Percentiles rank a stretch among this genome's conserved stretches.
These are phyloP conservation scores for Microtus oregoni DNA, from an alignment of 2,113 vertebrate species.

Conservation along the genomic window DNA sequence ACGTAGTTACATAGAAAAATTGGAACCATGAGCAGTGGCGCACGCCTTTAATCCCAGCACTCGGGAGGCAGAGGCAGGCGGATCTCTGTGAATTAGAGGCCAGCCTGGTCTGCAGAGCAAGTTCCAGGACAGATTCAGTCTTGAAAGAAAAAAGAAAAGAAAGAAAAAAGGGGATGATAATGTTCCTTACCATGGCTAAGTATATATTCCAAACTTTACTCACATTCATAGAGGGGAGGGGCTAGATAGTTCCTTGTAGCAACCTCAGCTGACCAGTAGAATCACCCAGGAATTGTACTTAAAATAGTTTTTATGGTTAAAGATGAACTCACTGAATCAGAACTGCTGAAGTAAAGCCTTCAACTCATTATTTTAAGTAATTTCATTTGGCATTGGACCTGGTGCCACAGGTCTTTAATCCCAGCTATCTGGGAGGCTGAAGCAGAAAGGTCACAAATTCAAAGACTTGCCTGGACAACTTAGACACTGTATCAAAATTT, in stretches of 20 bases:
- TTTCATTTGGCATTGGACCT: not conserved
- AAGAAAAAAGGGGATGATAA: not conserved
- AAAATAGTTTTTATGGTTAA: conserved; percentile 18
- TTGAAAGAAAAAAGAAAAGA: too few relatives aligned
- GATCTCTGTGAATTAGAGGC: not conserved
- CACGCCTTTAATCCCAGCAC: not conserved
- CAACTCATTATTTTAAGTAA: conserved; percentile 52
- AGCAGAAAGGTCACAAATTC: not conserved
- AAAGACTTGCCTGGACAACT: not conserved
- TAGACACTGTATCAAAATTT: not conserved
- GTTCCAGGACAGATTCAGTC: not conserved
- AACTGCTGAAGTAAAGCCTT: not conserved
- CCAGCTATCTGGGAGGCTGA: not conserved
- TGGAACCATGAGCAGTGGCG: not conserved
- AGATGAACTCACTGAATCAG: conserved; percentile 34
- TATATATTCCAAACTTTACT: conserved; percentile 41
- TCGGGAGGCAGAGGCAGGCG: not conserved
- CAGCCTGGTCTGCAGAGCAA: not conserved
- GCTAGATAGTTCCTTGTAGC: not conserved
- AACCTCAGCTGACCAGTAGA: conserved; percentile 33
- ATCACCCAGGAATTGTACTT: conserved; percentile 26
- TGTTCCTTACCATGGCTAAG: conserved; percentile 36
- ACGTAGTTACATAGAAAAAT: conserved; percentile 24
- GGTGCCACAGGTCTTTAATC: not conserved
- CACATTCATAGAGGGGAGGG: not conserved